phyloP scores from a whole-genome alignment of 1,140 invertebrate genomes.

The Copidosoma floridanum region DNA sequence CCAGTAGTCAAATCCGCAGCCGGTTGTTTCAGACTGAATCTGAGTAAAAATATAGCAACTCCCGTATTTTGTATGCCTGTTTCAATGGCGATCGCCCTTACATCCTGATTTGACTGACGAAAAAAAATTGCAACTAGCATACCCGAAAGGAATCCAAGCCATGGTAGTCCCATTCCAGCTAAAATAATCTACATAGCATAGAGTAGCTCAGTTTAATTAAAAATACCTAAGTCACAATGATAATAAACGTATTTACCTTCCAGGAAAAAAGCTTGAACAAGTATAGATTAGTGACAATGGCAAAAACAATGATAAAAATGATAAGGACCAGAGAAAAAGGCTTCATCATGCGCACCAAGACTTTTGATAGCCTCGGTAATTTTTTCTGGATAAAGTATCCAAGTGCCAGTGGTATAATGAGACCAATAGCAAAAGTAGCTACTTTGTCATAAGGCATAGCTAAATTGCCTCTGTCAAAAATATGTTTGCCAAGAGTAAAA shows the following conservation, averaged over 20 bases:
- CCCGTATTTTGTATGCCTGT: constrained; percentile 95
- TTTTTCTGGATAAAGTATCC: constrained; percentile 75
- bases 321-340: constrained; percentile 83
- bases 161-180: constrained; percentile 82
- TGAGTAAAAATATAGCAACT: constrained; percentile 82
- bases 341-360: constrained; percentile 79
- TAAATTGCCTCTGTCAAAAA: constrained; percentile 72
- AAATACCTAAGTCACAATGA: not conserved
- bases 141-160: constrained; percentile 81
- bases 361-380: constrained; percentile 64
- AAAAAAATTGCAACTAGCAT: constrained; percentile 62
- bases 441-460: constrained; percentile 82
- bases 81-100: constrained; percentile 86
- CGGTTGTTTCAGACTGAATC: constrained; percentile 69
- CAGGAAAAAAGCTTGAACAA: constrained; percentile 88
- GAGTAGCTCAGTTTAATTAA: too few relatives aligned
- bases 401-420: constrained; percentile 81
- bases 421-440: constrained; percentile 68
- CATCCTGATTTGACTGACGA: constrained; percentile 65
- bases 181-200: constrained; percentile 70
- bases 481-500: constrained; percentile 83
- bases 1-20: constrained; percentile 79
- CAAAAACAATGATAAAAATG: constrained; percentile 89
- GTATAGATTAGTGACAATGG: constrained; percentile 86
- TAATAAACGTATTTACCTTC: constrained; percentile 72